phyloP scores from a whole-genome alignment of 2,888 invertebrate species.

The Achlya flavicornis region DNA sequence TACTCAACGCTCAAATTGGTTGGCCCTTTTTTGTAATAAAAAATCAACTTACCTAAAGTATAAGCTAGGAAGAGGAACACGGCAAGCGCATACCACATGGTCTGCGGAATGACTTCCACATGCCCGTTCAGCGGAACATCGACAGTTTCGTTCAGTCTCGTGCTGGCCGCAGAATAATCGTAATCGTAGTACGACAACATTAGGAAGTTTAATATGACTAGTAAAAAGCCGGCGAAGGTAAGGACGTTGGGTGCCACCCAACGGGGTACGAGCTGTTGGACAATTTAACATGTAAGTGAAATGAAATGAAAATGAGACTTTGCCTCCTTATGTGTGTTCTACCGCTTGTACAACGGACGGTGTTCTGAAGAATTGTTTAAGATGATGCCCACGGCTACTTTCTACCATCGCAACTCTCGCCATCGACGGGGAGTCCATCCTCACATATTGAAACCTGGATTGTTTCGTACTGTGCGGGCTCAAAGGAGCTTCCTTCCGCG shows the following conservation, averaged over 20 bases:
- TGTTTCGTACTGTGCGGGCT: no score
- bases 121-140: constrained; percentile 57
- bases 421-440: no score
- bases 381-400: no score
- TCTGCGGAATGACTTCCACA: constrained; percentile 87
- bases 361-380: no score
- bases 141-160: constrained; percentile 63
- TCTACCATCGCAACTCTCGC: no score
- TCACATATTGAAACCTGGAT: no score
- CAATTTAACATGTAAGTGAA: constrained; percentile 18
- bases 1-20: no score
- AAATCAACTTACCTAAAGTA: constrained; percentile 91
- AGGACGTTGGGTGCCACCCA: constrained; percentile 99
- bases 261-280: constrained; percentile 92
- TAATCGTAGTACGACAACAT: constrained; percentile 95
- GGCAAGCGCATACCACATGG: constrained; percentile 94
- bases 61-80: constrained; percentile 97
- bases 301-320: no score
- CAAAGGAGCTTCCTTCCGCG: no score
- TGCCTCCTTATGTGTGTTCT: no score
- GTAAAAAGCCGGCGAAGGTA: constrained; percentile 96
- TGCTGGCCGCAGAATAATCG: constrained; percentile 89
- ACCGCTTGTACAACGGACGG: no score
- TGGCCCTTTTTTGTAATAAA: no score
- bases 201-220: constrained; percentile 94